Evolutionary conservation across 2,113 vertebrate genomes (phyloP).

Genomic region (Ptilonorhynchus violaceus): DNA sequence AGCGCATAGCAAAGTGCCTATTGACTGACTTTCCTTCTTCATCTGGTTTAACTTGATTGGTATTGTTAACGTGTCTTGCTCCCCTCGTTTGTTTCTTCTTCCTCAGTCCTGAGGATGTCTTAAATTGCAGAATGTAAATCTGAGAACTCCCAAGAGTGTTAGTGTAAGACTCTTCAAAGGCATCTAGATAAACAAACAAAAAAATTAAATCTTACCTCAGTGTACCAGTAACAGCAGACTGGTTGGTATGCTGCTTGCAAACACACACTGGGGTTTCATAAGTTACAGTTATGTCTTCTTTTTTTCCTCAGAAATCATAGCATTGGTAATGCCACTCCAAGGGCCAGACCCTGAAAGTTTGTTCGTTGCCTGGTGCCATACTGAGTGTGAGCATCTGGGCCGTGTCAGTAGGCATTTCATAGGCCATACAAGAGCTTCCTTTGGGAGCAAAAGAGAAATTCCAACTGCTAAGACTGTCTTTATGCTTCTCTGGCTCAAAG

Average conservation of each 20-base stretch:
- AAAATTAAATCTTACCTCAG: background rate
- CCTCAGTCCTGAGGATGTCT: background rate
- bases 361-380: background rate
- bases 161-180: background rate
- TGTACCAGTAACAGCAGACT: background rate
- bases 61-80: background rate
- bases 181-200: background rate
- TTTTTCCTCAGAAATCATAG: background rate
- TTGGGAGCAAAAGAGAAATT: background rate
- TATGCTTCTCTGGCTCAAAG: background rate
- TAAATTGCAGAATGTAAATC: background rate
- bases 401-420: background rate
- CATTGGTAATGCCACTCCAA: background rate
- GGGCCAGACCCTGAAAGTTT: background rate
- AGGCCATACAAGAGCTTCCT: background rate
- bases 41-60: background rate
- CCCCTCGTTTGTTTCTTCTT: background rate
- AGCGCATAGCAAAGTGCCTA: background rate
- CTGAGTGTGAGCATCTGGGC: background rate
- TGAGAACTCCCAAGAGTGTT: background rate
- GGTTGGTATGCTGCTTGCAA: background rate
- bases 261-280: background rate
- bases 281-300: background rate
- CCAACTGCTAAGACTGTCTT: background rate
- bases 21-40: background rate